A percentile compares a stretch with the other conserved stretches of the same genome.
Evolutionary conservation across 92 coral and sea anemone species (phyloP).

Genomic region (Umimayanthus chanpuru): DNA sequence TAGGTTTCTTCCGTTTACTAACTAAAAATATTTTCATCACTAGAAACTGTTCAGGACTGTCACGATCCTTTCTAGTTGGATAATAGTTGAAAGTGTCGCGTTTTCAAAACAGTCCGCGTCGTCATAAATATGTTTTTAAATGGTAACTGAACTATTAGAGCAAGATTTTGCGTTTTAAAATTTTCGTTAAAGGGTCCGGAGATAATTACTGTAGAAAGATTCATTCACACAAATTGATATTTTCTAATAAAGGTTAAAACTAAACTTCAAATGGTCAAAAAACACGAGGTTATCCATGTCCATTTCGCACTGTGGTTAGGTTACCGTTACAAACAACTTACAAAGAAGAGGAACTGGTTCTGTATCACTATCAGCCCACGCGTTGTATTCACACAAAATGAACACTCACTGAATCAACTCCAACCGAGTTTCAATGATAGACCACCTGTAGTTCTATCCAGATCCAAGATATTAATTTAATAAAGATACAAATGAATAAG

Average conservation of each 20-base stretch:
- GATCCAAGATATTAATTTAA: not conserved
- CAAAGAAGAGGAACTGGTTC: not conserved
- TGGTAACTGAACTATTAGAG: not conserved
- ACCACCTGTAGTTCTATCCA: constrained; percentile 27
- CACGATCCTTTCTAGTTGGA: not conserved
- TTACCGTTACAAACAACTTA: not conserved
- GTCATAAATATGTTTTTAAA: no score
- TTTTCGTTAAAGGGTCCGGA: not conserved
- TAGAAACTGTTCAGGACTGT: not conserved
- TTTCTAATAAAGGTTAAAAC: not conserved
- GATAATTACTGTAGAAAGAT: not conserved
- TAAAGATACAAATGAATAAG: not conserved
- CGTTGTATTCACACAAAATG: not conserved
- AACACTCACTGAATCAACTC: not conserved
- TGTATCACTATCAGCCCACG: not conserved
- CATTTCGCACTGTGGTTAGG: not conserved
- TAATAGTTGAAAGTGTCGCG: not conserved
- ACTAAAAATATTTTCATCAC: not conserved
- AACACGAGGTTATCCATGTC: not conserved
- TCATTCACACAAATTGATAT: not conserved
- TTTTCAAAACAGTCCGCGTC: no score
- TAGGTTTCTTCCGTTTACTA: not conserved
- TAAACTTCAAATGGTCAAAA: not conserved
- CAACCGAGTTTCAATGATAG: constrained; percentile 4
- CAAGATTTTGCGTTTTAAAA: no score